Conservation (phyloP, 2,888 invertebrate genomes). For the Zhuqinia jingwanae region DNA sequence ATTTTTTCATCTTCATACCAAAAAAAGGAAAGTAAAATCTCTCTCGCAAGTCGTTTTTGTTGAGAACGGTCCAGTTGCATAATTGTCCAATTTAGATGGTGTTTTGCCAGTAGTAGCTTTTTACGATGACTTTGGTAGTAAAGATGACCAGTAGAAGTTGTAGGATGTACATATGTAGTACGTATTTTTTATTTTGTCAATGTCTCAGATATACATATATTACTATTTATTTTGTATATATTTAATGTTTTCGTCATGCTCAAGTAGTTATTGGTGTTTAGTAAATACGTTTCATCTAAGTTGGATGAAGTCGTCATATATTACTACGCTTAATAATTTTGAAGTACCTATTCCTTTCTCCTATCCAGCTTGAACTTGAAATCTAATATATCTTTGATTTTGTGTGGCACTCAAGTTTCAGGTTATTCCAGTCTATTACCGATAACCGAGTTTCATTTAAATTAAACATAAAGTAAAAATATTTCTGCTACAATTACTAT, state of each 20-base stretch:
- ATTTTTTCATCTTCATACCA: conserved; percentile 49
- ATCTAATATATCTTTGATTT: too few species aligned
- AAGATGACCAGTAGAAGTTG: conserved; percentile 36
- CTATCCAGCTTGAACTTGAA: too few species aligned
- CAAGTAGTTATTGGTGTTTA: too few species aligned
- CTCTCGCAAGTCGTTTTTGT: conserved; percentile 23
- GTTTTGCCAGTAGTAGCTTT: conserved; percentile 21
- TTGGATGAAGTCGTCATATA: neutral
- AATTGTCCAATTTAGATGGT: neutral
- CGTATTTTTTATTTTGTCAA: conserved; percentile 25
- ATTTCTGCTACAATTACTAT: too few species aligned
- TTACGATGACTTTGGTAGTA: neutral
- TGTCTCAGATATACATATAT: neutral
- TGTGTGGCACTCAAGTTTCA: conserved; percentile 17
- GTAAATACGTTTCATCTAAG: too few species aligned
- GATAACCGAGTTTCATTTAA: too few species aligned
- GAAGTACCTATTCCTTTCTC: too few species aligned
- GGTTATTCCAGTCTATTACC: neutral
- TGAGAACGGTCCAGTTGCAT: conserved; percentile 31
- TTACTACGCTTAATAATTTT: too few species aligned
- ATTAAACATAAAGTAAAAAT: too few species aligned
- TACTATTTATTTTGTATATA: neutral
- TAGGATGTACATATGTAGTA: neutral
- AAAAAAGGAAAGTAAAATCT: conserved; percentile 40
- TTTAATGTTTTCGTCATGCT: conserved; percentile 6